Base-by-base conservation (phyloP, 2,888 invertebrate species). In the Hydriomena furcata region DNA sequence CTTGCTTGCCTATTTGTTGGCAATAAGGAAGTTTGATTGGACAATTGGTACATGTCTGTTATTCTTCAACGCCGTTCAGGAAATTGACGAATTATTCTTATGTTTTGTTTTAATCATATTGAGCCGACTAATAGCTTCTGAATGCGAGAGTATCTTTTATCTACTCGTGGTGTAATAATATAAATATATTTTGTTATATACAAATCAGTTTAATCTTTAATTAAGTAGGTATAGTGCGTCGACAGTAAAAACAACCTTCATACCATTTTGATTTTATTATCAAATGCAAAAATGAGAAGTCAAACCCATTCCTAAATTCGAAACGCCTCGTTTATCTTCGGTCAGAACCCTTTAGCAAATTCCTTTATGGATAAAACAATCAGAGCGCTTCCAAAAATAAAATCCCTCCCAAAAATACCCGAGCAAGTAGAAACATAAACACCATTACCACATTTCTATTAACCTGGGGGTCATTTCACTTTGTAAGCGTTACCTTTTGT, bases 381-480 rank as follows among this genome's bases (percentile, higher is more conserved):
- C 37, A 34, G 42, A 52, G 52, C 44, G 41, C 41, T 31, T 57
- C 46, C 45, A 40, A 37, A 50, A 55, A 52, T 48, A 43, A 40
- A 45, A 53, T 38, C 42, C 32, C 24, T 41, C 32, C 34, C 38
- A 57, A 61, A 60, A 60, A 60, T 43, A 60, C 49, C 46, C 40
- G 49, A 12, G 44, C 35, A 32, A 46, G 54, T 47, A 49, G 66
- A 53, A 66, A 66, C 52, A 68, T 61, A 70, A 68, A 69, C 66
- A 68, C 55, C 63, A 67, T 66, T 67, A 63, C 50, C 62, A 55
- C 58, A 61, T 61, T 78, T 79, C 76, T 77, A 80, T 83, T 82
- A 84, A 85, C 84, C 83, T 83, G 82, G 44, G 71, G 79, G 73
- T 73, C 73, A 78, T 73, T 79, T 78, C 79, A 76, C 81, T 78